Evolutionary conservation across 2,888 invertebrate genomes (phyloP), one percentile per base, ranked within the genome.

Genomic region (Patella pellucida): DNA sequence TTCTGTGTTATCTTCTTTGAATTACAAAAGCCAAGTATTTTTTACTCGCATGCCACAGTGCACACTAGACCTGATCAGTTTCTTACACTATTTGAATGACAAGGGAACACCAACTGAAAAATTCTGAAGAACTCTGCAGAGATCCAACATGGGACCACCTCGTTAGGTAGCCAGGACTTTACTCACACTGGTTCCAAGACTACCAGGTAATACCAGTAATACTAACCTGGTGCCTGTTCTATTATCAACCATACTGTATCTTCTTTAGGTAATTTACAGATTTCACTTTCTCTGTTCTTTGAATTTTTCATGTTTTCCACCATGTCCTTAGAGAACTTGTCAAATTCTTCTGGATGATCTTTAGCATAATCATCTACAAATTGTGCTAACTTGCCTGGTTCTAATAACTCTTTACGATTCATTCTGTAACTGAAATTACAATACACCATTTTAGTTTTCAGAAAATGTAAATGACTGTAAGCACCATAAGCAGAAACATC

Each of bases 231-330:
- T 16, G 56, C 71, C 15, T 67, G 56, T 52, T 75, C 75, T 27
- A 52, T 62, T 41, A 75, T 75, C 15, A 75, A 71, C 75, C 75
- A 75, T 23, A 72, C 70, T 27, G 75, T 75, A 67, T 75, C 75
- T 52, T 75, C 75, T 54, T 70, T 71, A 0, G 75, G 75, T 31
- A 75, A 52, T 71, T 19, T 52, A 16, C 68, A 23, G n/a, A 75
- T 75, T 52, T 71, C 56, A 9, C 71, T 54, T 52, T 72, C 71
- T 52, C 71, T 52, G 19, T 71, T 71, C 19, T 67, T 50, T 54
- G 71, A 71, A 14, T 15, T 31, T n/a, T 41, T 71, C 72, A 71
- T 75, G 52, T 75, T 71, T 15, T 62, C 50, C 31, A 19, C 31
- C 41, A 71, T 68, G 23, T 75, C 75, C n/a, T 71, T 67, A 3